These are phyloP conservation scores for Battus philenor DNA, from an alignment of 1,140 invertebrate species.

Conservation along the genomic window DNA sequence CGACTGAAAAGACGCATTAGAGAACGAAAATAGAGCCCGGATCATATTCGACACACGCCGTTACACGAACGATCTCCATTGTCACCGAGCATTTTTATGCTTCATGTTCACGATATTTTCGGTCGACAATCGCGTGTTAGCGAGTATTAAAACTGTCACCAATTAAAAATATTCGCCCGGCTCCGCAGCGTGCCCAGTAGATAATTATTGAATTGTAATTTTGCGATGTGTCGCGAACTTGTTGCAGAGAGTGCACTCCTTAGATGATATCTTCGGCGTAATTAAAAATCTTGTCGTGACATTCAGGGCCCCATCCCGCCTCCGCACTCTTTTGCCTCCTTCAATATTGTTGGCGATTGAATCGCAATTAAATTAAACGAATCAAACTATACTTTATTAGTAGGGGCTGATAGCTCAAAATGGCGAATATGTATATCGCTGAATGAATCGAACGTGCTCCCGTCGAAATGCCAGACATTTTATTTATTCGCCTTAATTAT, in stretches of 20 bases:
- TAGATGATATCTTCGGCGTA: constrained; percentile 72
- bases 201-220: constrained; percentile 72
- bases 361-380: constrained; percentile 73
- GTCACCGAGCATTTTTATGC: constrained; percentile 1
- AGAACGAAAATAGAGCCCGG: constrained; percentile 67
- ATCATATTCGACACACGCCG: constrained; percentile 66
- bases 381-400: constrained; percentile 73
- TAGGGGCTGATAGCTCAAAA: constrained; percentile 69
- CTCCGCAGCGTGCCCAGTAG: constrained; percentile 31
- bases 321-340: constrained; percentile 64
- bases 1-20: constrained; percentile 70
- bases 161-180: constrained; percentile 36
- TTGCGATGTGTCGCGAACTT: constrained; percentile 55
- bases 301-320: constrained; percentile 67
- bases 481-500: constrained; percentile 76
- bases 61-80: constrained; percentile 18
- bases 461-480: constrained; percentile 75
- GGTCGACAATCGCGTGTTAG: constrained; percentile 21
- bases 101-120: not conserved
- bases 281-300: constrained; percentile 76
- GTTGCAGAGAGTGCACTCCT: constrained; percentile 58
- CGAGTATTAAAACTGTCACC: constrained; percentile 36
- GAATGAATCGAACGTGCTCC: constrained; percentile 70
- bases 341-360: constrained; percentile 73
- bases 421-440: constrained; percentile 46